phyloP scores from a whole-genome alignment of 2,797 vertebrate genomes.

The Cercopithecus diana region DNA sequence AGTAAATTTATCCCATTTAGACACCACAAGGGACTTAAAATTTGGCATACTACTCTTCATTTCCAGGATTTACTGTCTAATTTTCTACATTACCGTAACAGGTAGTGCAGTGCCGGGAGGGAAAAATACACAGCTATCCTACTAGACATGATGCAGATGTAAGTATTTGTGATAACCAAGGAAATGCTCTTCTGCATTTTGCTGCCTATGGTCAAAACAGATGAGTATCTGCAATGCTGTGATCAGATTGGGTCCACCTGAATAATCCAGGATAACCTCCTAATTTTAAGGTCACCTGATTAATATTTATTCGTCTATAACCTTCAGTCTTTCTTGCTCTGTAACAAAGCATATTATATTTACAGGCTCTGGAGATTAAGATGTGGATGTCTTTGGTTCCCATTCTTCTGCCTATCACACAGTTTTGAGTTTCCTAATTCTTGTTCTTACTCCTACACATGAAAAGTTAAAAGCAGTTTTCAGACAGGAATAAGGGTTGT shows the following conservation, averaged over 20 bases:
- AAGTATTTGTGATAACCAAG: slow-evolving; percentile 88
- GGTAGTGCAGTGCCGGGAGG: slow-evolving; percentile 90
- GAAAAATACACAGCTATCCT: slow-evolving; percentile 86
- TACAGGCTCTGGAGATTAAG: not conserved
- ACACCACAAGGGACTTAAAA: not conserved
- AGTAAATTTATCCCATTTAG: not conserved
- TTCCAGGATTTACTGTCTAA: not conserved
- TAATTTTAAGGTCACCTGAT: not conserved
- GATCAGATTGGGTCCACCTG: not conserved
- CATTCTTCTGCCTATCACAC: not conserved
- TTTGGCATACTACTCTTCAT: not conserved
- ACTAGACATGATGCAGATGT: slow-evolving; percentile 88
- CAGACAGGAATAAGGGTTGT: not conserved
- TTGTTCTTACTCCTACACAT: not conserved
- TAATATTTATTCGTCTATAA: not conserved
- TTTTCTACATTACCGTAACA: slow-evolving; percentile 70
- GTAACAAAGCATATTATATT: not conserved
- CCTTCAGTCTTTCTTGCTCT: not conserved
- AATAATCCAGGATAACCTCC: not conserved
- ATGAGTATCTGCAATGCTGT: slow-evolving; percentile 81
- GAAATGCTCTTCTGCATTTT: slow-evolving; percentile 90
- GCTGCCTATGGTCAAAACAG: slow-evolving; percentile 85
- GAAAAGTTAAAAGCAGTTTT: not conserved
- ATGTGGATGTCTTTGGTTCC: not conserved
- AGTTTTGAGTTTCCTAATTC: not conserved